These are phyloP conservation scores for Alethe diademata DNA, from an alignment of 2,113 vertebrate genomes.

Conservation along the genomic window DNA sequence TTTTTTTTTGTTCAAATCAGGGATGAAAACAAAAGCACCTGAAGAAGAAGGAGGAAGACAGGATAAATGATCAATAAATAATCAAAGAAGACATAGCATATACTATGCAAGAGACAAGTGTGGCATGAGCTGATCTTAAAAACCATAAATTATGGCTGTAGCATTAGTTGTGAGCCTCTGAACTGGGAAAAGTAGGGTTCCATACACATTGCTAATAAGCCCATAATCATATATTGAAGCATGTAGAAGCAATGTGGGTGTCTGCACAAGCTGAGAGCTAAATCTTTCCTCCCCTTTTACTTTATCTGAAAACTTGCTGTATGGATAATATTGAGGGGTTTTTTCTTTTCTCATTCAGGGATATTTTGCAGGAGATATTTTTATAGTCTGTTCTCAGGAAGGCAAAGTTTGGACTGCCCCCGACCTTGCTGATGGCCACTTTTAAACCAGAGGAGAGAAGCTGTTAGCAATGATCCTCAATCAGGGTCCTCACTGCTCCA, in stretches of 20 bases:
- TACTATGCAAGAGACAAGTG: neutral
- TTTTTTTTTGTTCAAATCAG: neutral
- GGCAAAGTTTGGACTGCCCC: neutral
- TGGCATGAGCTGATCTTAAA: neutral
- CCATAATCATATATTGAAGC: neutral
- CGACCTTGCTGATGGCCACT: neutral
- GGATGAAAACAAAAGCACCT: neutral
- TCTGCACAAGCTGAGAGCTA: neutral
- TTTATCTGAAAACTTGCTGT: neutral
- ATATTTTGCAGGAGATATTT: neutral
- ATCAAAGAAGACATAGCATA: neutral
- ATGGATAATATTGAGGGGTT: neutral
- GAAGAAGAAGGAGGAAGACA: neutral
- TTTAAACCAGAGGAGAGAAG: neutral
- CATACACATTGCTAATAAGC: neutral
- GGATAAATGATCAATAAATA: neutral
- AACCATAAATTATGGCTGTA: neutral
- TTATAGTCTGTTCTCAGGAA: neutral
- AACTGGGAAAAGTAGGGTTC: neutral
- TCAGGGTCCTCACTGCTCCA: neutral
- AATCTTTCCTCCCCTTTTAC: neutral
- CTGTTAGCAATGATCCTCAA: accelerated
- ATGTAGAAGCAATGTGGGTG: neutral
- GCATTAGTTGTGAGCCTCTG: neutral
- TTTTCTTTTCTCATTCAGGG: neutral